A percentile compares a stretch with the other conserved stretches of the same genome.
phyloP scores from a whole-genome alignment of 2,113 vertebrate species.

The Chaetops frenatus region DNA sequence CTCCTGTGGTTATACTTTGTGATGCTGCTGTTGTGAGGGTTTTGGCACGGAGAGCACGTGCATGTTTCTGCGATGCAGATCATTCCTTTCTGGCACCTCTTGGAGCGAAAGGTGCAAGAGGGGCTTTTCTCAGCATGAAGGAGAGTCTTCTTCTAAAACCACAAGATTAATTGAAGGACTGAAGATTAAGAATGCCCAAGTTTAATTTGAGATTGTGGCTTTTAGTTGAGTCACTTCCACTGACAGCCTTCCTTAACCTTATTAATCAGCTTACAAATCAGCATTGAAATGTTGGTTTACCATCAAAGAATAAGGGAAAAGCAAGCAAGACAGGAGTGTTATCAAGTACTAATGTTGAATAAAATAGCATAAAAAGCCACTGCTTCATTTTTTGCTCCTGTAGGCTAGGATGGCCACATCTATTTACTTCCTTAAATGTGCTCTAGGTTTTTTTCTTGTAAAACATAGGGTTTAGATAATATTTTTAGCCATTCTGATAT shows the following conservation, averaged over 20 bases:
- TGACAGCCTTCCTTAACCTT: not conserved
- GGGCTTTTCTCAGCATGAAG: not conserved
- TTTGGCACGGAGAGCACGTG: rapidly evolving
- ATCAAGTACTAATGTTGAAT: not conserved
- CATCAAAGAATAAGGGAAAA: not conserved
- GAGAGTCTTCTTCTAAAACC: not conserved
- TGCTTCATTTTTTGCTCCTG: not conserved
- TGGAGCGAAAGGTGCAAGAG: not conserved
- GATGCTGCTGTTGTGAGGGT: not conserved
- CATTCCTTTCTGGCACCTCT: not conserved
- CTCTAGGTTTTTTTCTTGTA: not conserved
- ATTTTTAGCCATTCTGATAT: not conserved
- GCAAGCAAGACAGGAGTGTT: not conserved
- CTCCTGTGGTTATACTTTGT: not conserved
- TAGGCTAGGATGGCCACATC: not conserved
- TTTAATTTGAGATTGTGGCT: not conserved
- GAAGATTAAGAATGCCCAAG: not conserved
- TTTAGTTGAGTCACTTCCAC: conserved; percentile 12
- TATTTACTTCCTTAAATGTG: not conserved
- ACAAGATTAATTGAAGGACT: not conserved
- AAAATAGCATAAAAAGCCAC: not conserved
- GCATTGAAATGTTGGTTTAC: not conserved
- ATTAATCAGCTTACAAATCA: not conserved
- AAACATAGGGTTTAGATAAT: not conserved
- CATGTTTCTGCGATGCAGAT: rapidly evolving